Evolutionary conservation across 2,113 vertebrate species (phyloP).

Genomic region (Nothoprocta pentlandii): DNA sequence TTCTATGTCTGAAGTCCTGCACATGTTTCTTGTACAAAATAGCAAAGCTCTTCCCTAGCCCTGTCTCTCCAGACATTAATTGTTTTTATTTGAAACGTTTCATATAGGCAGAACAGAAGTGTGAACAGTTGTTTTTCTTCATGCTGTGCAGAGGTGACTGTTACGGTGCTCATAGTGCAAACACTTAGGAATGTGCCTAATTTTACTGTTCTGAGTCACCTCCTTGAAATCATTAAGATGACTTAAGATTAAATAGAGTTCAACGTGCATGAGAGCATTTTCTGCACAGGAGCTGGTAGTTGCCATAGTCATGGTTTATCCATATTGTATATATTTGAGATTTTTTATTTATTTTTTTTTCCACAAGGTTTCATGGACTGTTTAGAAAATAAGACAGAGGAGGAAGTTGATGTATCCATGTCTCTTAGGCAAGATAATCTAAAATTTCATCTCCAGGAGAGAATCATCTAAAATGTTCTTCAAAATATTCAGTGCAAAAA

Average conservation of each 20-base stretch:
- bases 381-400: background rate
- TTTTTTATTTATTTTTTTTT: constrained; percentile 1
- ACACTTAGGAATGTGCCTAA: background rate
- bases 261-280: background rate
- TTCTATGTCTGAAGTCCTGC: background rate
- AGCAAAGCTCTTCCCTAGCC: background rate
- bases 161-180: background rate
- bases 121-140: constrained; percentile 26
- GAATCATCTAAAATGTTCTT: background rate
- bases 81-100: constrained; percentile 36
- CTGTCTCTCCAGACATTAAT: background rate
- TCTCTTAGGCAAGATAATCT: background rate
- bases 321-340: background rate
- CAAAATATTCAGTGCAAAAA: background rate
- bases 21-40: constrained; percentile 26
- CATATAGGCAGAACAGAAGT: background rate
- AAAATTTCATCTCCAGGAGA: background rate
- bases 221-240: constrained; percentile 16
- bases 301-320: constrained; percentile 15
- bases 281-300: background rate
- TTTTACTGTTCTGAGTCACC: constrained; percentile 30
- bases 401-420: background rate
- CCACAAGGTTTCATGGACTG: background rate
- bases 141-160: background rate
- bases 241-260: constrained; percentile 25